phyloP scores from a whole-genome alignment of 2,113 vertebrate species.

The Electrona antarctica region DNA sequence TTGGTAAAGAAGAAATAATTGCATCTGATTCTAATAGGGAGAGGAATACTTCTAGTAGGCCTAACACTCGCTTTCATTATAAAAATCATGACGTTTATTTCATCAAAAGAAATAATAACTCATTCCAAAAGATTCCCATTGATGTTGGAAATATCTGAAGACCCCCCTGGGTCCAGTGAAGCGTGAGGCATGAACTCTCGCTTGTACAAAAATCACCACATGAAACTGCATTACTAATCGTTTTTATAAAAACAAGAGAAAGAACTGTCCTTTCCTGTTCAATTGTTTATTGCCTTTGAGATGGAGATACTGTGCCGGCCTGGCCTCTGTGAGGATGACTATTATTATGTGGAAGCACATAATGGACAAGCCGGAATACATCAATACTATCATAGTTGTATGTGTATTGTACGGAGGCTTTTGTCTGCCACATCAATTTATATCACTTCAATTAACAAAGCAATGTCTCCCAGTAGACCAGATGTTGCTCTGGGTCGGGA shows the following conservation, averaged over 20 bases:
- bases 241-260: slow-evolving; percentile 33
- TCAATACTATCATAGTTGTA: slow-evolving; percentile 50
- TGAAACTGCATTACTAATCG: slow-evolving; percentile 56
- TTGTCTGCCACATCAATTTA: slow-evolving; percentile 72
- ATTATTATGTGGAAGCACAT: slow-evolving; percentile 5
- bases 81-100: slow-evolving; percentile 14
- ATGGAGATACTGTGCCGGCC: not conserved
- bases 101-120: not conserved
- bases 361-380: not conserved
- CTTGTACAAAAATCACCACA: slow-evolving; percentile 33
- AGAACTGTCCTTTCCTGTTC: slow-evolving; percentile 32
- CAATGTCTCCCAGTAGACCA: slow-evolving; percentile 63
- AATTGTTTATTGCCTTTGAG: slow-evolving; percentile 24
- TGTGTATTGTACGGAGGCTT: slow-evolving; percentile 53
- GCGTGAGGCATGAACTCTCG: slow-evolving; percentile 20
- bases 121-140: slow-evolving; percentile 16
- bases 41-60: not conserved
- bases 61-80: slow-evolving; percentile 12
- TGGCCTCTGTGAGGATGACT: no score
- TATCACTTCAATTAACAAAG: slow-evolving; percentile 70
- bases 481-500: slow-evolving; percentile 55
- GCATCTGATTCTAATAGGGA: slow-evolving; percentile 26
- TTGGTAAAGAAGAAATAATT: not conserved
- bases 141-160: not conserved
- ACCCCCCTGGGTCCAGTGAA: not conserved